A percentile compares a stretch with the other conserved stretches of the same genome.
phyloP scores from a whole-genome alignment of 2,888 invertebrate species.

The Galeopsomyia nigrocyanea region DNA sequence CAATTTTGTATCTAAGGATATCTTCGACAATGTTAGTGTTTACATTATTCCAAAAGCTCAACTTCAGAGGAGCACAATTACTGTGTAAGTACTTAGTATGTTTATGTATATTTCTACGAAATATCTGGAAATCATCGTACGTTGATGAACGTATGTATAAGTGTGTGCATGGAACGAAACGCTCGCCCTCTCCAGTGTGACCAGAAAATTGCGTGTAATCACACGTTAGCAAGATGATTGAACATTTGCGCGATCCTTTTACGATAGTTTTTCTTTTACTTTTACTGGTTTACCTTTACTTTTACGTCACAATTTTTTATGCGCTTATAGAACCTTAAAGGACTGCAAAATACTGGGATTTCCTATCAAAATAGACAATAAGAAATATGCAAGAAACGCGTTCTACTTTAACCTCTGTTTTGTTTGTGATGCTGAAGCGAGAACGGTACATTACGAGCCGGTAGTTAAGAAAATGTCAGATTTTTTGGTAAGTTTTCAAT shows the following conservation, averaged over 20 bases:
- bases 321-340: constrained; percentile 75
- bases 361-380: constrained; percentile 90
- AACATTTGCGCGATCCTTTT: constrained; percentile 36
- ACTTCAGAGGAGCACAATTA: constrained; percentile 89
- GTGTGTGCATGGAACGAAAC: neutral
- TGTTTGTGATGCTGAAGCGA: constrained; percentile 90
- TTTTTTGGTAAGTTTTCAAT: constrained; percentile 35
- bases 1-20: constrained; percentile 91
- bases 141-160: neutral
- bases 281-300: constrained; percentile 20
- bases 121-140: constrained; percentile 2
- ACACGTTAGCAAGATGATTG: constrained; percentile 10
- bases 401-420: constrained; percentile 96
- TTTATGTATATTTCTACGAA: constrained; percentile 4
- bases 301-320: constrained; percentile 23
- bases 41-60: constrained; percentile 97
- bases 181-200: constrained; percentile 18
- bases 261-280: constrained; percentile 26
- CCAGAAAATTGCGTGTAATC: constrained; percentile 15
- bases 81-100: constrained; percentile 77
- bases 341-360: constrained; percentile 93
- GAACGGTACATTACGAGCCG: constrained; percentile 93
- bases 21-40: constrained; percentile 93
- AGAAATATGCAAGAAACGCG: constrained; percentile 93
- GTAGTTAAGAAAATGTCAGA: constrained; percentile 95